Evolutionary conservation across 1,140 invertebrate genomes (phyloP).

Genomic region (Diorhabda carinulata): DNA sequence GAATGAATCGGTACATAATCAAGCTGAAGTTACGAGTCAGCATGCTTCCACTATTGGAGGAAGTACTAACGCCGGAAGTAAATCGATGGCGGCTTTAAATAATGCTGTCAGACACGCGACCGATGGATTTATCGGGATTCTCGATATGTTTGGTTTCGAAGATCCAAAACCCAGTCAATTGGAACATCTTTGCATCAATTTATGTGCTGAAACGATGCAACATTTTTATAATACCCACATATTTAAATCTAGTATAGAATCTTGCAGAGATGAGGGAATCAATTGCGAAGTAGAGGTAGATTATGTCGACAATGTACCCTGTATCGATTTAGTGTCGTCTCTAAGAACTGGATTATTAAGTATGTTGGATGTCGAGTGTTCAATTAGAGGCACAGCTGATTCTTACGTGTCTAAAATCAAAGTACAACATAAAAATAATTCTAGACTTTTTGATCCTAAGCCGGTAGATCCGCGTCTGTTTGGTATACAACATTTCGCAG

Average conservation of each 20-base stretch:
- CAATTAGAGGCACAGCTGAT: constrained; percentile 79
- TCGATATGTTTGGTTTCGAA: constrained; percentile 96
- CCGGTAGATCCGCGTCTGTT: constrained; percentile 76
- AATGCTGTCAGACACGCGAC: constrained; percentile 90
- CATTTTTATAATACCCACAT: constrained; percentile 97
- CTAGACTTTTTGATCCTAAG: constrained; percentile 69
- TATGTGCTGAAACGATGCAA: constrained; percentile 95
- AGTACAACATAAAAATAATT: constrained; percentile 77
- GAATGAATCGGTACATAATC: constrained; percentile 87
- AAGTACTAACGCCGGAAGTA: constrained; percentile 69
- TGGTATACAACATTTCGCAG: constrained; percentile 88
- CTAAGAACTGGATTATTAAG: constrained; percentile 85
- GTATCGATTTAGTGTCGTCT: constrained; percentile 92
- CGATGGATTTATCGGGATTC: constrained; percentile 89
- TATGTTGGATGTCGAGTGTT: constrained; percentile 91
- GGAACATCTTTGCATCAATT: constrained; percentile 90
- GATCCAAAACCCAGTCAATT: constrained; percentile 85
- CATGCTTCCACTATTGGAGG: constrained; percentile 77
- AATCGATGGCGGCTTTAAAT: constrained; percentile 87
- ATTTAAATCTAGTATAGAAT: constrained; percentile 91
- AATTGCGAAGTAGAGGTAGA: constrained; percentile 87
- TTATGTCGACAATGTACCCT: constrained; percentile 93
- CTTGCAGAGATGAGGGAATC: constrained; percentile 90
- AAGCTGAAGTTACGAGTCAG: constrained; percentile 72
- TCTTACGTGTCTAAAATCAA: constrained; percentile 84